A percentile compares a stretch with the other conserved stretches of the same genome.
Evolutionary conservation across 2,797 vertebrate species (phyloP).

Genomic region (Aeoliscus strigatus): DNA sequence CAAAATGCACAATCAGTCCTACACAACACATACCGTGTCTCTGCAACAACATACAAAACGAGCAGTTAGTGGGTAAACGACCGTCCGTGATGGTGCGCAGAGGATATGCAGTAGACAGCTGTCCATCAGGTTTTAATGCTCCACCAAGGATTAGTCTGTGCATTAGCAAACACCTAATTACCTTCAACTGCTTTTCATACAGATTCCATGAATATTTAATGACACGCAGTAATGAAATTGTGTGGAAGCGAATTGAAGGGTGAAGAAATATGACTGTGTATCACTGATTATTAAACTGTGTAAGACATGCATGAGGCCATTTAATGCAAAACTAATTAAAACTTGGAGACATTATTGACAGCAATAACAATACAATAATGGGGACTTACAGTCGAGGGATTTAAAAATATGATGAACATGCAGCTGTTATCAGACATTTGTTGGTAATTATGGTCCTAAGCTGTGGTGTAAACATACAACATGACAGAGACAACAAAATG

Average conservation of each 20-base stretch:
- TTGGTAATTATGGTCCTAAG: slow-evolving; percentile 24
- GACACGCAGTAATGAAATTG: slow-evolving; percentile 47
- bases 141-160: slow-evolving; percentile 43
- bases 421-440: slow-evolving; percentile 23
- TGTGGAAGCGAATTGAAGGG: slow-evolving; percentile 39
- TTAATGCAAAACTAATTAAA: slow-evolving; percentile 54
- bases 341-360: slow-evolving; percentile 23
- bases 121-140: slow-evolving; percentile 51
- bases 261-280: slow-evolving; percentile 21
- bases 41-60: slow-evolving; percentile 1
- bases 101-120: slow-evolving; percentile 49
- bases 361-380: slow-evolving; percentile 27
- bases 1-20: slow-evolving; percentile 4
- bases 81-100: slow-evolving; percentile 6
- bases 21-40: neutral
- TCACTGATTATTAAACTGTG: slow-evolving; percentile 27
- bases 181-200: slow-evolving; percentile 51
- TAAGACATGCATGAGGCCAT: slow-evolving; percentile 12
- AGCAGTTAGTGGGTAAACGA: slow-evolving; percentile 6
- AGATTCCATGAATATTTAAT: slow-evolving; percentile 69
- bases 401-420: slow-evolving; percentile 20
- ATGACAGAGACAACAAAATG: slow-evolving; percentile 18
- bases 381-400: slow-evolving; percentile 16
- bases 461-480: slow-evolving; percentile 6
- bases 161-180: slow-evolving; percentile 57